These are phyloP conservation scores for Aproaerema taeniolella DNA, from an alignment of 2,888 invertebrate species.

Conservation along the genomic window DNA sequence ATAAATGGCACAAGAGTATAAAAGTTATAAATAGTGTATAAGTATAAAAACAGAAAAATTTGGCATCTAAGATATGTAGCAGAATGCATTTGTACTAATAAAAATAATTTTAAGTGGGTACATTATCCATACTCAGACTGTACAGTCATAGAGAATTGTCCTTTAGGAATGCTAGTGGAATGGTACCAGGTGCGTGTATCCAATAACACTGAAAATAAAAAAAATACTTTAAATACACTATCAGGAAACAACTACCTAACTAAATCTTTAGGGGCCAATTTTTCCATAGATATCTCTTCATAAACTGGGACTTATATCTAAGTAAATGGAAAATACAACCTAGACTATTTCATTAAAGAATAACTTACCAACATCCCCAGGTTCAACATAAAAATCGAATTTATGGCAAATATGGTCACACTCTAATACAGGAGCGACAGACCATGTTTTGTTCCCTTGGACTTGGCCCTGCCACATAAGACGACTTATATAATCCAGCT, in stretches of 20 bases:
- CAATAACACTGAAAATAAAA: conserved; percentile 82
- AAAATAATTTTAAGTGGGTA: conserved; percentile 20
- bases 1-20: conserved; percentile 55
- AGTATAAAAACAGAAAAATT: conserved; percentile 44
- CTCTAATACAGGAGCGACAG: conserved; percentile 89
- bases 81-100: conserved; percentile 48
- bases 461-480: conserved; percentile 97
- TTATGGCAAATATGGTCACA: conserved; percentile 86
- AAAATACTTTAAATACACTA: neutral
- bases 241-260: too few relatives aligned
- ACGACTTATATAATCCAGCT: conserved; percentile 94
- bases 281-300: too few relatives aligned
- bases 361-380: conserved; percentile 88
- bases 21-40: conserved; percentile 38
- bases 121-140: conserved; percentile 92
- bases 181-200: conserved; percentile 97
- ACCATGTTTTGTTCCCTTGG: conserved; percentile 91
- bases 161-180: conserved; percentile 87
- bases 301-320: neutral
- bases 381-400: conserved; percentile 87
- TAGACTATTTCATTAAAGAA: too few relatives aligned
- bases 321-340: neutral
- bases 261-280: too few relatives aligned
- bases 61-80: conserved; percentile 66
- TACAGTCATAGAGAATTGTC: conserved; percentile 90